phyloP scores from a whole-genome alignment of 1,140 invertebrate genomes.

The Bombus huntii region DNA sequence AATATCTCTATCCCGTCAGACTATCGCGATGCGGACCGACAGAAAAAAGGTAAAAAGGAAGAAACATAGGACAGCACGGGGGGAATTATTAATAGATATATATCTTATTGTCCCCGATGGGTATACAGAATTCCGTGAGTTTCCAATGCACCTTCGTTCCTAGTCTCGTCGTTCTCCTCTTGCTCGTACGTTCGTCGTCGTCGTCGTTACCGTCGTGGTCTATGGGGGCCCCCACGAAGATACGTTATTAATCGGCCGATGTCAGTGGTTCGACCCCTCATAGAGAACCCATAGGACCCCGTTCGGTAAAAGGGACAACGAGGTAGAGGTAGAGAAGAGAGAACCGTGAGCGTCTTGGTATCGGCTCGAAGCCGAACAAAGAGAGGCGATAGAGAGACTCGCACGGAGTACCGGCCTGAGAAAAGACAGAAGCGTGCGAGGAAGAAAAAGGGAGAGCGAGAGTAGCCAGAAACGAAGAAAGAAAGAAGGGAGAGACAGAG shows the following conservation, averaged over 20 bases:
- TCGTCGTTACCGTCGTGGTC: constrained; percentile 45
- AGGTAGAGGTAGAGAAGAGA: background rate
- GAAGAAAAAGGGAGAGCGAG: background rate
- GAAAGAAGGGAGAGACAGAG: background rate
- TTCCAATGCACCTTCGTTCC: constrained; percentile 14
- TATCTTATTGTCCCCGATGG: constrained; percentile 68
- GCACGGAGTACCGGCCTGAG: constrained; percentile 34
- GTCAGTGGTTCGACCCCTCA: constrained; percentile 75
- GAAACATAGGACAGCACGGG: background rate
- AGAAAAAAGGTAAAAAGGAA: background rate
- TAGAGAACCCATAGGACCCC: constrained; percentile 71
- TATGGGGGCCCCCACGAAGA: constrained; percentile 68
- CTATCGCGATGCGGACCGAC: background rate
- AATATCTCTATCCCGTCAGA: constrained; percentile 43
- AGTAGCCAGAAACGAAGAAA: background rate
- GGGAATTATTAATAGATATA: constrained; percentile 64
- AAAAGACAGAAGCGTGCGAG: constrained; percentile 42
- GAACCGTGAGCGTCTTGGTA: background rate
- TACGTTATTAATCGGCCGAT: constrained; percentile 71
- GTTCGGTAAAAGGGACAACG: constrained; percentile 62
- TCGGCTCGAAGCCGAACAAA: constrained; percentile 4
- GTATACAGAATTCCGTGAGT: constrained; percentile 52
- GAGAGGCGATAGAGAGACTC: constrained; percentile 16
- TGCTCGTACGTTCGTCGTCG: background rate
- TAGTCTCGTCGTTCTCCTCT: constrained; percentile 13